Base-by-base conservation (phyloP, 1,140 invertebrate species). In the Hypsibius dujardini region DNA sequence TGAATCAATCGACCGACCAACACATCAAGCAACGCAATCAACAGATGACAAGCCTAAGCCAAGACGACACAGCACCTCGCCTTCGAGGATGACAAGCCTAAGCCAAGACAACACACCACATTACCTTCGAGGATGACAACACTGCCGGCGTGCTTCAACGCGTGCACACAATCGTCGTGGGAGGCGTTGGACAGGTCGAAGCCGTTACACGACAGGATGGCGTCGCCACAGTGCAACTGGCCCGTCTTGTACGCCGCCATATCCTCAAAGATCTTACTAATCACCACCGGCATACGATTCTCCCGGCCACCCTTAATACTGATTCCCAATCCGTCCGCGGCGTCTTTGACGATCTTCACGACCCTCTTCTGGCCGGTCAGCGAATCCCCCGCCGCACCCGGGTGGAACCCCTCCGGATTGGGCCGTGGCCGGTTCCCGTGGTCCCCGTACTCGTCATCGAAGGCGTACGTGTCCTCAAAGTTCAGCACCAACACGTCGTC, bases 221-320 rank as follows among this genome's bases (percentile, higher is more conserved):
- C 95, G 83, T 99, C 95, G 46, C 95, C 95, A 7, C 98, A 94
- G 82, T 95, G 98, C 28, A 99, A 82, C 77, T 95, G 90, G 77
- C 95, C 92, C 1, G 93, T 97, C 72, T 89, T 86, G 80, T 98
- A 94, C 47, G 95, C 95, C 28, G 95, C 92, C 93, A 97, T 95
- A 56, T 84, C 84, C 76, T 93, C 92, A 77, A 95, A 95, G 78
- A 95, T 95, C 81, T 95, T 95, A 47, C 90, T 94, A 78, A 98
- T 97, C n/a, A 98, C 83, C 73, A 98, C 97, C 0, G 95, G 95
- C 94, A 98, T 96, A 79, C 94, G 93, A 79, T 98, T 98, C 79
- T 99, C 95, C 77, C 88, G 87, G 2, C 95, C 95, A 56, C 95
- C 85, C 79, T 97, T 98, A 73, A 99, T 99, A 71, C 92, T 97